A percentile compares a stretch with the other conserved stretches of the same genome.
Evolutionary conservation across 2,888 invertebrate species (phyloP).

Genomic region (Apamea crenata): DNA sequence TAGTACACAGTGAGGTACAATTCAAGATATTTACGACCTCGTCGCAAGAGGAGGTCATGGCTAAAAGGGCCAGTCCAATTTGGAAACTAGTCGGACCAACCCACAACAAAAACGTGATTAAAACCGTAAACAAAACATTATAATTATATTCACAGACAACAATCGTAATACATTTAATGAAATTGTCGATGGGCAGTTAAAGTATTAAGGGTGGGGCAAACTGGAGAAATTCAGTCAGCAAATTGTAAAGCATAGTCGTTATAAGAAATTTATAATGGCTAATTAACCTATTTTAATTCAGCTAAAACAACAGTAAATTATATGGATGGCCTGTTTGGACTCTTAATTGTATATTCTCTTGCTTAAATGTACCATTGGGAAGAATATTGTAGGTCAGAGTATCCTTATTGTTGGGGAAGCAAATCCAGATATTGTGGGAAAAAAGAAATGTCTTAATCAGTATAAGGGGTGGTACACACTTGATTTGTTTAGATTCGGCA

Average conservation of each 20-base stretch:
- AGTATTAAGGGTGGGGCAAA: constrained; percentile 50
- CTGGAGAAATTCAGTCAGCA: constrained; percentile 40
- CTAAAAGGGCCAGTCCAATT: background rate
- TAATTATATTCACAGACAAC: constrained; percentile 56
- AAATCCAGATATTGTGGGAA: constrained; percentile 8
- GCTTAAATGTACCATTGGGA: constrained; percentile 45
- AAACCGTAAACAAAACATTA: constrained; percentile 29
- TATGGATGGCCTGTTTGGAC: constrained; percentile 61
- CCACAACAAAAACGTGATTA: constrained; percentile 34
- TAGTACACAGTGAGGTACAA: background rate
- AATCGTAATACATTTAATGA: constrained; percentile 60
- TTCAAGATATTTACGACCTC: background rate
- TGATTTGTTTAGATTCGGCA: background rate
- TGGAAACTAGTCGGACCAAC: background rate
- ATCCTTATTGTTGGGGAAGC: constrained; percentile 20
- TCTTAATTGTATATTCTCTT: constrained; percentile 66
- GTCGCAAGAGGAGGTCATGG: accelerated
- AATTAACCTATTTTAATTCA: constrained; percentile 69
- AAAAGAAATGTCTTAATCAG: constrained; percentile 12
- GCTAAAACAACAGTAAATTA: constrained; percentile 62
- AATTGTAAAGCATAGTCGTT: constrained; percentile 65
- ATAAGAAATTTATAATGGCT: constrained; percentile 64
- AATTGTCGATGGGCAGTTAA: constrained; percentile 62
- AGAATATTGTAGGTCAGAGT: constrained; percentile 33
- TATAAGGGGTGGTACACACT: background rate